These are phyloP conservation scores for Aphaenogaster ashmeadi DNA, from an alignment of 1,140 invertebrate species.

Conservation along the genomic window DNA sequence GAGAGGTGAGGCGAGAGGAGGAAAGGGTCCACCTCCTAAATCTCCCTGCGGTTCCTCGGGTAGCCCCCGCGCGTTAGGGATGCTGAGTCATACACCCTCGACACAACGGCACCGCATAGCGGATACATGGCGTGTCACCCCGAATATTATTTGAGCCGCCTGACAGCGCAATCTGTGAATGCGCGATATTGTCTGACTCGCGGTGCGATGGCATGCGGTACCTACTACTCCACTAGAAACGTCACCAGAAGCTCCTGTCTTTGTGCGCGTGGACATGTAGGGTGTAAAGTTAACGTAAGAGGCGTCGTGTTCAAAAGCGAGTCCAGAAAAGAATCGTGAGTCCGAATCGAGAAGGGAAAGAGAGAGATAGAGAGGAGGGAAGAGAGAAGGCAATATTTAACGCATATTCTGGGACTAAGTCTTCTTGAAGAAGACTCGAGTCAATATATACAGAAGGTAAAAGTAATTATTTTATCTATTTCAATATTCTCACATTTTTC, in stretches of 20 bases:
- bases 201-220: slow-evolving; percentile 75
- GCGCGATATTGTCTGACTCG: slow-evolving; percentile 81
- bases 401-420: not conserved
- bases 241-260: slow-evolving; percentile 69
- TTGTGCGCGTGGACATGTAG: slow-evolving; percentile 27
- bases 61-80: slow-evolving; percentile 73
- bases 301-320: not conserved
- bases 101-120: slow-evolving; percentile 67
- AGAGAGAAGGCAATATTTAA: not conserved
- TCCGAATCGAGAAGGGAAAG: not conserved
- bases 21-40: slow-evolving; percentile 31
- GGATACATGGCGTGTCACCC: slow-evolving; percentile 81
- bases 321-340: not conserved
- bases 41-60: slow-evolving; percentile 28
- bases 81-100: slow-evolving; percentile 82
- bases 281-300: not conserved
- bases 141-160: slow-evolving; percentile 84
- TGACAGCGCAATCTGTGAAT: slow-evolving; percentile 86
- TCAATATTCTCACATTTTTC: not conserved
- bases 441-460: not conserved
- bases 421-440: not conserved
- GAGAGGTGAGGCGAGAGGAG: not conserved
- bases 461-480: not conserved
- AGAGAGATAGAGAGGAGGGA: not conserved
- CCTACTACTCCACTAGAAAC: slow-evolving; percentile 74